Evolutionary conservation across 2,113 vertebrate genomes (phyloP).

Genomic region (Rhinopithecus roxellana): DNA sequence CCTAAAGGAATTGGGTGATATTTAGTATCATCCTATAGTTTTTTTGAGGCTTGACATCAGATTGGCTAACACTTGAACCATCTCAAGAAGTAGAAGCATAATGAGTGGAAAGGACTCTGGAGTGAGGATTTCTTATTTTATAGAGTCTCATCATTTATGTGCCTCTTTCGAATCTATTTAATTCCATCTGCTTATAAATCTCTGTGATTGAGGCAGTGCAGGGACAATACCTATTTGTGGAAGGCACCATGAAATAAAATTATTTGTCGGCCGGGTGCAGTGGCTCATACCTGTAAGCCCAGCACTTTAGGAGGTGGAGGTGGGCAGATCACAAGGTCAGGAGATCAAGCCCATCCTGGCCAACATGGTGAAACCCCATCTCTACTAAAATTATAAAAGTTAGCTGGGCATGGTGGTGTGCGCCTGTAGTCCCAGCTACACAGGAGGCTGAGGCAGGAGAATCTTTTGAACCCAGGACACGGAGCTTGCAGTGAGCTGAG

Average conservation of each 20-base stretch:
- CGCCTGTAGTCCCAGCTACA: too few species aligned
- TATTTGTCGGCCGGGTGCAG: neutral
- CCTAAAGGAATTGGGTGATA: neutral
- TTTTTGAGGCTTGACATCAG: neutral
- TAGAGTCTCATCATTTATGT: neutral
- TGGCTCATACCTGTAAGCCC: too few species aligned
- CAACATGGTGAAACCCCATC: too few species aligned
- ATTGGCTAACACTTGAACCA: neutral
- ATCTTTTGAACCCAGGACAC: too few species aligned
- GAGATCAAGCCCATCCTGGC: too few species aligned
- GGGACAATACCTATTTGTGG: neutral
- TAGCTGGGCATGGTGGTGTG: too few species aligned
- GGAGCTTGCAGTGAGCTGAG: too few species aligned
- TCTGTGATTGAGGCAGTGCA: neutral
- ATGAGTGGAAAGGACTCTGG: neutral
- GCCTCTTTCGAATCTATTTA: neutral
- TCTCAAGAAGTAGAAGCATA: neutral
- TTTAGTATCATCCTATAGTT: neutral
- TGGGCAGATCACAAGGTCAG: too few species aligned
- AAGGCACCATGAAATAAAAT: neutral
- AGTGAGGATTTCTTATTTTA: neutral
- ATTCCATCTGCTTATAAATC: neutral
- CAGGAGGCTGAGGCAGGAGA: too few species aligned
- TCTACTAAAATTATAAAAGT: too few species aligned
- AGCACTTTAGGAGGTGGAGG: too few species aligned